Percentiles rank a stretch among this genome's conserved stretches.
phyloP scores from a whole-genome alignment of 2,797 vertebrate genomes.

The Hydrolagus colliei region DNA sequence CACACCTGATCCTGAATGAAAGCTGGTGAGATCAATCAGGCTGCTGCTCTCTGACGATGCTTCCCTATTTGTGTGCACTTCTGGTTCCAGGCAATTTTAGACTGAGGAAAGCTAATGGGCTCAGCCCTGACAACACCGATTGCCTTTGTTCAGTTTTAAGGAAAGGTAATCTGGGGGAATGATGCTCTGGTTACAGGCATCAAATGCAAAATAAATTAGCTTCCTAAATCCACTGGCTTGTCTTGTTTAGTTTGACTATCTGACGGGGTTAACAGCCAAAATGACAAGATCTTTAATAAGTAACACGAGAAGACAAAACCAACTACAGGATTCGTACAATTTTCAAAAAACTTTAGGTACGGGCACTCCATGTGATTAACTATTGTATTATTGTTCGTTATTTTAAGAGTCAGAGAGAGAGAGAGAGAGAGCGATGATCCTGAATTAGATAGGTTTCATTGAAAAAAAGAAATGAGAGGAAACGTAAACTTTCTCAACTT shows the following conservation, averaged over 20 bases:
- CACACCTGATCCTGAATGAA: no score
- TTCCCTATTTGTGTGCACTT: neutral
- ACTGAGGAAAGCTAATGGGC: neutral
- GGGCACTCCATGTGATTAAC: neutral
- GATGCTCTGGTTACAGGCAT: neutral
- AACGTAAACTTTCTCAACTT: no score
- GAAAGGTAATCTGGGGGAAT: neutral
- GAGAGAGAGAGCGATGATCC: no score
- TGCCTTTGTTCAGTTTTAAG: neutral
- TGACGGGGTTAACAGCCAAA: neutral
- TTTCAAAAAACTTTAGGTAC: neutral
- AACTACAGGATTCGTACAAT: neutral
- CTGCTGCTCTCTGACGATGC: neutral
- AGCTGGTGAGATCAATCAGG: neutral
- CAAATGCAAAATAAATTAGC: neutral
- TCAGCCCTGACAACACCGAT: neutral
- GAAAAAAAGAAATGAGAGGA: no score
- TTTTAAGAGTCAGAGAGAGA: no score
- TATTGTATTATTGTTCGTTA: no score
- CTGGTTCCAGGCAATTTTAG: neutral
- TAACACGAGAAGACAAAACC: neutral
- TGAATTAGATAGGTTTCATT: no score
- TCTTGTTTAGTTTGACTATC: neutral
- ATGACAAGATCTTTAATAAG: neutral
- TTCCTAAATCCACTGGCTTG: neutral